Evolutionary conservation across 2,797 vertebrate genomes (phyloP).

Genomic region (Chromis chromis): DNA sequence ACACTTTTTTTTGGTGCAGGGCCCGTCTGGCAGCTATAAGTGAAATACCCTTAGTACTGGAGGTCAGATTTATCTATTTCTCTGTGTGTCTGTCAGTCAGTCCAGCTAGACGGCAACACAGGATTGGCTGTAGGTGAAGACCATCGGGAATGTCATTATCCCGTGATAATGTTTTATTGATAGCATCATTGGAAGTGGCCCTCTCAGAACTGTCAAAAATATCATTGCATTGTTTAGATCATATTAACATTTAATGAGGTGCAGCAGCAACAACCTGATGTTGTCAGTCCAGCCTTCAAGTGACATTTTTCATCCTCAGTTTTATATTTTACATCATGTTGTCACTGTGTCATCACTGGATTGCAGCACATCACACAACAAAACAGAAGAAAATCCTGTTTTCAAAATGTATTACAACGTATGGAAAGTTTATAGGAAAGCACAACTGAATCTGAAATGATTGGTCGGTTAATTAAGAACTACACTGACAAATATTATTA

Average conservation of each 20-base stretch:
- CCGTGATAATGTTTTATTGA: constrained; percentile 81
- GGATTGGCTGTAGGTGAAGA: constrained; percentile 53
- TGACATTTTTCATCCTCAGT: constrained; percentile 27
- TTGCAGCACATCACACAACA: not conserved
- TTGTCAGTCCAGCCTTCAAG: constrained; percentile 1
- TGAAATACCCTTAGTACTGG: constrained; percentile 81
- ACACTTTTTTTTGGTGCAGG: constrained; percentile 73
- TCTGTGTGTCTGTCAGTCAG: constrained; percentile 73
- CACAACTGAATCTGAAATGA: not conserved
- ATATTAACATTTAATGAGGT: constrained; percentile 72
- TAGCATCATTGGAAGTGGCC: constrained; percentile 55
- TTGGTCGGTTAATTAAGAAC: not conserved
- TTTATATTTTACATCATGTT: not conserved
- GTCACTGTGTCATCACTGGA: not conserved
- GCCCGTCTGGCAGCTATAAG: constrained; percentile 80
- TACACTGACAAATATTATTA: no score
- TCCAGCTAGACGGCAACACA: constrained; percentile 36
- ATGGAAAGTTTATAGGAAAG: not conserved
- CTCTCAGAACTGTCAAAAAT: constrained; percentile 66
- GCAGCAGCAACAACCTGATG: constrained; percentile 14
- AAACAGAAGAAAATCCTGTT: not conserved
- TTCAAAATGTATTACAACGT: not conserved
- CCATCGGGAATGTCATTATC: constrained; percentile 70
- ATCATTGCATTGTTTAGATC: constrained; percentile 70
- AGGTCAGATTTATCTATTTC: constrained; percentile 88